phyloP scores from a whole-genome alignment of 2,888 invertebrate genomes.

The Clunio marinus region DNA sequence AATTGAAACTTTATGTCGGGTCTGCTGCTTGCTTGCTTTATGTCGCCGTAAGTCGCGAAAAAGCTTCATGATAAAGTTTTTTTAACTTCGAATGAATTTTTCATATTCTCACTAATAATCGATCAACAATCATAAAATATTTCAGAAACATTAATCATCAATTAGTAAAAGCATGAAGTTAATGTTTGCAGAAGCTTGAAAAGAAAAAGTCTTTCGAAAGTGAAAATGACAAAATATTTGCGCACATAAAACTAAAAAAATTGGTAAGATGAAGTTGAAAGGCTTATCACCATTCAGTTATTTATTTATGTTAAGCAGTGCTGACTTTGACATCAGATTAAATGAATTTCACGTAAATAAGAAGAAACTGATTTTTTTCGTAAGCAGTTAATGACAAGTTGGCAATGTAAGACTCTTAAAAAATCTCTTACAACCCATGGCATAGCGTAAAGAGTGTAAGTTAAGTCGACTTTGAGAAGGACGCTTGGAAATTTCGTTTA shows the following conservation, averaged over 20 bases:
- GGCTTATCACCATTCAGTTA: background rate
- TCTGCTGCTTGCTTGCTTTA: background rate
- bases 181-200: background rate
- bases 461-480: conserved; percentile 7
- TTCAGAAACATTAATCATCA: background rate
- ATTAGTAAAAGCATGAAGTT: background rate
- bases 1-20: conserved; percentile 15
- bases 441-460: background rate
- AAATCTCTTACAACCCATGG: background rate
- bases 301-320: too few relatives aligned
- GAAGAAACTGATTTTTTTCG: too few relatives aligned
- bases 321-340: conserved; percentile 10
- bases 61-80: background rate
- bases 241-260: background rate
- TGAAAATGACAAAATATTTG: conserved; percentile 1
- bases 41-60: background rate
- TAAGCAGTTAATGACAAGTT: conserved; percentile 7
- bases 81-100: too few relatives aligned
- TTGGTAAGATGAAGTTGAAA: too few relatives aligned
- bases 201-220: background rate
- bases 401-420: conserved; percentile 6
- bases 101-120: too few relatives aligned
- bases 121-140: too few relatives aligned
- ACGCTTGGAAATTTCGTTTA: background rate
- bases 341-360: background rate